Conservation (phyloP, 2,888 invertebrate genomes). For the Calephelis perditalis region DNA sequence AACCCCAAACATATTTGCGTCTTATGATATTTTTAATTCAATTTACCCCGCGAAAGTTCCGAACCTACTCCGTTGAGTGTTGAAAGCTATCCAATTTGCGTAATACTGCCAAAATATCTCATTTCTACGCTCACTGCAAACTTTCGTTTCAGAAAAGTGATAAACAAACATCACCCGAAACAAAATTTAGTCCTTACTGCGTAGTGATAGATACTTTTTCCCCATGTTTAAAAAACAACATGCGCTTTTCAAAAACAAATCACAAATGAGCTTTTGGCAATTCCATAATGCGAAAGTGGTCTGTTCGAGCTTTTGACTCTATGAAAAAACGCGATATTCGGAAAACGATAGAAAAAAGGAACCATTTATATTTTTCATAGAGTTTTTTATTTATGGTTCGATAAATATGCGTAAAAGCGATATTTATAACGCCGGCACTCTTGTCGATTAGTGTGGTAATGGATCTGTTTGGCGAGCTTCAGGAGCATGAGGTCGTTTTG, state of each 20-base stretch:
- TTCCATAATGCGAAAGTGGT: conserved; percentile 79
- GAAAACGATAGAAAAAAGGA: conserved; percentile 73
- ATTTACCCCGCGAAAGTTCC: conserved; percentile 75
- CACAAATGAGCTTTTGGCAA: conserved; percentile 74
- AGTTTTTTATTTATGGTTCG: conserved; percentile 74
- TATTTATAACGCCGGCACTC: conserved; percentile 73
- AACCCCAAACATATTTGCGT: conserved; percentile 69
- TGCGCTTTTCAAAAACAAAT: conserved; percentile 43
- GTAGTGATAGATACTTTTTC: conserved; percentile 35
- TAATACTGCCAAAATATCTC: conserved; percentile 79
- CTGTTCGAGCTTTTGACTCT: conserved; percentile 79
- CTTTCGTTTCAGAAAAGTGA: conserved; percentile 32
- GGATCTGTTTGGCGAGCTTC: conserved; percentile 44
- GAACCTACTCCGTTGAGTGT: conserved; percentile 77
- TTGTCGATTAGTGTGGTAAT: conserved; percentile 69
- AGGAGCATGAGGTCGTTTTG: conserved; percentile 50
- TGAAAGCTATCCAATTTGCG: conserved; percentile 79
- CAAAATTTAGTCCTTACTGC: conserved; percentile 33
- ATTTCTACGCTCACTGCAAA: conserved; percentile 73
- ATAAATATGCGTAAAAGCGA: conserved; percentile 70
- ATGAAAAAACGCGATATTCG: conserved; percentile 71
- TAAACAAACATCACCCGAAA: conserved; percentile 21
- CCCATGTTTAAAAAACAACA: conserved; percentile 20
- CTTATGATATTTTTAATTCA: conserved; percentile 78
- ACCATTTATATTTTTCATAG: conserved; percentile 77